These are phyloP conservation scores for Propithecus deckenii DNA, from an alignment of 2,797 vertebrate genomes.

Conservation along the genomic window DNA sequence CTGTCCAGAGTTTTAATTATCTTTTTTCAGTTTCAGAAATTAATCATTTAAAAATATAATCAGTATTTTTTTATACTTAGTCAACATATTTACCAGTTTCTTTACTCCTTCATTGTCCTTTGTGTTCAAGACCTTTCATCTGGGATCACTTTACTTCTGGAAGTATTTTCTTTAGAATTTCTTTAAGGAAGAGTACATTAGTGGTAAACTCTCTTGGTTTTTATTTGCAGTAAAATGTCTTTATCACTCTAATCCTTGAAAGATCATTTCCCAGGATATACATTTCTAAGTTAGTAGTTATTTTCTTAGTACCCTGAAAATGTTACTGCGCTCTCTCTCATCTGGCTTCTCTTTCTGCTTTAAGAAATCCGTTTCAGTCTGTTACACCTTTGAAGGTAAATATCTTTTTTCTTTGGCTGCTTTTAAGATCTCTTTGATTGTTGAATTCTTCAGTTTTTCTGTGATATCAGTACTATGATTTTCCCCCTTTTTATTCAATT, in stretches of 20 bases:
- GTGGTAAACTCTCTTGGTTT: background rate
- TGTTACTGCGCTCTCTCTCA: background rate
- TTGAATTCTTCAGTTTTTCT: background rate
- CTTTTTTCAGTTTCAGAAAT: background rate
- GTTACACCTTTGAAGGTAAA: background rate
- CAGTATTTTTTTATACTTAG: background rate
- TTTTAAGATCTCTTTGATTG: background rate
- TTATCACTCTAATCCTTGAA: background rate
- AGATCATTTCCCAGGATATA: background rate
- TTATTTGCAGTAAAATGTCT: background rate
- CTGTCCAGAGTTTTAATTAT: background rate
- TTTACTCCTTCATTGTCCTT: background rate
- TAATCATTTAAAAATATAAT: background rate
- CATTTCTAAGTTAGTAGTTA: background rate
- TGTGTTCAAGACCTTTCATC: background rate
- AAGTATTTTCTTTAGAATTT: background rate
- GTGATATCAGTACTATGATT: background rate
- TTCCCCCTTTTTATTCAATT: no score
- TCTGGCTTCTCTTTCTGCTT: background rate
- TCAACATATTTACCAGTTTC: background rate
- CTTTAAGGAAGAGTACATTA: background rate
- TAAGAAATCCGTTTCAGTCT: background rate
- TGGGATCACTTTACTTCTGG: background rate
- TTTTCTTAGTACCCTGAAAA: background rate
- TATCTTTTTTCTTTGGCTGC: background rate